Percentiles rank a stretch among this genome's conserved stretches.
Evolutionary conservation across 1,140 invertebrate genomes (phyloP).

Genomic region (Archegozetes longisetosus): DNA sequence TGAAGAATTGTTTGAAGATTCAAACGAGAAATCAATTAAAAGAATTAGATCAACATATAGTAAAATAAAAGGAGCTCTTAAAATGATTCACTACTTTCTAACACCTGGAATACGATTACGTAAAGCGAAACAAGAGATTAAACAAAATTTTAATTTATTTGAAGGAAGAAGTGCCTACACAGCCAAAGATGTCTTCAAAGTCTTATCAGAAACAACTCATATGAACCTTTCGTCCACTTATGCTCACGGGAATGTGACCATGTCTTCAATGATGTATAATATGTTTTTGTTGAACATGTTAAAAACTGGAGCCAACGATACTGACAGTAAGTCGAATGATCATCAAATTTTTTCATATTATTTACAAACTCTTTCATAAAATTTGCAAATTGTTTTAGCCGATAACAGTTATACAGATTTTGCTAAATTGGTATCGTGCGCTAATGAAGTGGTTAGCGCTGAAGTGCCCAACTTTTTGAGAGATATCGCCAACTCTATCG

Average conservation of each 20-base stretch:
- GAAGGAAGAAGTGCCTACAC: background rate
- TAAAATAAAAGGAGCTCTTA: background rate
- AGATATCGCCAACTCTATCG: slow-evolving; percentile 5
- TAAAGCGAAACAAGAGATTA: background rate
- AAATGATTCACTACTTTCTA: background rate
- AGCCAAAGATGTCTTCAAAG: background rate
- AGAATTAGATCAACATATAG: background rate
- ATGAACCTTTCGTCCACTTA: background rate
- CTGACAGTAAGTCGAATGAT: background rate
- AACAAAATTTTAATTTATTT: background rate
- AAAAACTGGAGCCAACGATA: background rate
- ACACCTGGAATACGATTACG: background rate
- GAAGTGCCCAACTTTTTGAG: slow-evolving; percentile 6
- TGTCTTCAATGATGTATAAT: background rate
- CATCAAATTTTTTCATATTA: no score
- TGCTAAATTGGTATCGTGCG: slow-evolving; percentile 43
- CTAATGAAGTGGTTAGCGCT: slow-evolving; percentile 21
- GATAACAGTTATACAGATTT: slow-evolving; percentile 39
- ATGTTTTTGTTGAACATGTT: background rate
- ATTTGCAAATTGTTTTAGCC: no score
- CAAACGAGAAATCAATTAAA: background rate
- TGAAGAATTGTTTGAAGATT: background rate
- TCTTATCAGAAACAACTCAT: background rate
- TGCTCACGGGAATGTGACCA: background rate
- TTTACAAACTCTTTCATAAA: no score